Conservation (phyloP, 2,113 vertebrate species). For the Hippocampus comes region DNA sequence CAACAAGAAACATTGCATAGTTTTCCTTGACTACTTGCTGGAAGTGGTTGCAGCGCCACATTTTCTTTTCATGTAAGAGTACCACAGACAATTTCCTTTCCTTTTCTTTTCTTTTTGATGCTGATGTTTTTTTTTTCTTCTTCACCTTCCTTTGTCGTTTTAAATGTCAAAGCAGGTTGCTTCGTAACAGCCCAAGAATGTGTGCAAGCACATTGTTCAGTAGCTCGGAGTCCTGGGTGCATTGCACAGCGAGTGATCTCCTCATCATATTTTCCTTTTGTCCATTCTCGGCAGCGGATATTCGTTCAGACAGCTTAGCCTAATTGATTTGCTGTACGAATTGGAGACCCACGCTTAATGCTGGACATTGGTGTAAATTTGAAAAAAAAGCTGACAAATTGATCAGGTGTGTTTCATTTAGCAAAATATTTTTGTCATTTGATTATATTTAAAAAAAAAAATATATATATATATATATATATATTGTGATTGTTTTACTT, state of each 20-base stretch:
- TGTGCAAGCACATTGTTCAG: constrained; percentile 33
- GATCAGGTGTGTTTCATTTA: not conserved
- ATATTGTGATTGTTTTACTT: too few relatives aligned
- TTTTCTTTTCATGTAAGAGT: not conserved
- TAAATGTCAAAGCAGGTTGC: not conserved
- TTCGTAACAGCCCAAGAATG: not conserved
- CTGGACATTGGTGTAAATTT: constrained; percentile 22
- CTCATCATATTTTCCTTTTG: constrained; percentile 16
- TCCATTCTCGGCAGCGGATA: constrained; percentile 41
- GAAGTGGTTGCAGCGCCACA: not conserved
- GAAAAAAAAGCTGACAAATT: not conserved
- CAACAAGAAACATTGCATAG: not conserved
- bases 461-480: too few relatives aligned
- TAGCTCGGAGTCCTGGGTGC: constrained; percentile 23
- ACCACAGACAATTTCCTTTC: not conserved
- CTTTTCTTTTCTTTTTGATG: not conserved
- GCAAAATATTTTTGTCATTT: too few relatives aligned
- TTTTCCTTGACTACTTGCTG: not conserved
- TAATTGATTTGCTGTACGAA: constrained; percentile 39
- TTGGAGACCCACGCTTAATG: constrained; percentile 22
- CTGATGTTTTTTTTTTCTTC: constrained; percentile 4
- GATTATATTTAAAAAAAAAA: too few relatives aligned
- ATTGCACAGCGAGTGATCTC: constrained; percentile 29
- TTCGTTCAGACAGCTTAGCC: constrained; percentile 20
- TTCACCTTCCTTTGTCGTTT: constrained; percentile 9